Evolutionary conservation across 2,113 vertebrate genomes (phyloP).

Genomic region (Siniperca chuatsi): DNA sequence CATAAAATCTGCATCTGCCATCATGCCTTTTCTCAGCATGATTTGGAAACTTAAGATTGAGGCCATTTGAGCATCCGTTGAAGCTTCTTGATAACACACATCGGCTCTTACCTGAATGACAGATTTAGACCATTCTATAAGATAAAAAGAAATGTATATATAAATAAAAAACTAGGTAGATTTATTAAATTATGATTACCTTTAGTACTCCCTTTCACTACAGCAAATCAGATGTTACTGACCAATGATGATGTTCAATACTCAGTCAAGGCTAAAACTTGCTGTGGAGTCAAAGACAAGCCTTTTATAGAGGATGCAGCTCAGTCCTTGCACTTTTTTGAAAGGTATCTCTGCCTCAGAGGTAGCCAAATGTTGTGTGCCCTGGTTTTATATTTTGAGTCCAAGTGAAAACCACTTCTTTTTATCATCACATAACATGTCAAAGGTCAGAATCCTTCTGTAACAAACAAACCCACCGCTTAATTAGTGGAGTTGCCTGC

Average conservation of each 20-base stretch:
- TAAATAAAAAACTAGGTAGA: not conserved
- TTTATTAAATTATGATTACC: not conserved
- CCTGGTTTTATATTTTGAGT: constrained; percentile 26
- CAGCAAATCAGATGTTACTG: not conserved
- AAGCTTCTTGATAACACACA: constrained; percentile 29
- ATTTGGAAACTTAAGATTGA: constrained; percentile 43
- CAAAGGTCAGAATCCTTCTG: constrained; percentile 60
- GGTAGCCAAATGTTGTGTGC: not conserved
- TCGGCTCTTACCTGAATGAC: constrained; percentile 17
- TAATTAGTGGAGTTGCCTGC: constrained; percentile 71
- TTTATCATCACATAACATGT: constrained; percentile 52
- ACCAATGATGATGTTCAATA: not conserved
- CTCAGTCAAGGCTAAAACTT: not conserved
- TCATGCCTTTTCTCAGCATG: constrained; percentile 39
- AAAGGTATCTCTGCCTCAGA: not conserved
- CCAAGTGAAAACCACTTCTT: constrained; percentile 44
- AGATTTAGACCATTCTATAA: not conserved
- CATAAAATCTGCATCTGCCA: constrained; percentile 53
- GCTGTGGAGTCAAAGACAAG: not conserved
- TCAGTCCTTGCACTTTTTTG: not conserved
- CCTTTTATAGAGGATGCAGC: not conserved
- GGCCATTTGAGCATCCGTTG: constrained; percentile 44
- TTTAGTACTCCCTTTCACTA: not conserved
- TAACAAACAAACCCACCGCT: constrained; percentile 69
- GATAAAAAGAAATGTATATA: not conserved